phyloP scores from a whole-genome alignment of 2,797 vertebrate species.

The Hyperoplus immaculatus region DNA sequence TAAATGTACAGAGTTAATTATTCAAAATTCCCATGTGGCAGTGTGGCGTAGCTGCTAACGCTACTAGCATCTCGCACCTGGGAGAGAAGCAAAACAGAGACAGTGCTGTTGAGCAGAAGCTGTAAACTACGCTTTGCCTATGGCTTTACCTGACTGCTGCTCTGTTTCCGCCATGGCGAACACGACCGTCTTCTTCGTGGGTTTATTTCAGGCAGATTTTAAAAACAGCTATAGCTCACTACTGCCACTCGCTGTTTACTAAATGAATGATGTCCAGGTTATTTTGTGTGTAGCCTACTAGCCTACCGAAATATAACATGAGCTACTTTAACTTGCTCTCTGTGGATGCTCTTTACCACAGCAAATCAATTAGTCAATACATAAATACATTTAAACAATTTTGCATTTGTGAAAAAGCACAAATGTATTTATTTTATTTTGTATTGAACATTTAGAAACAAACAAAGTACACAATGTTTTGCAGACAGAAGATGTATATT shows the following conservation, averaged over 20 bases:
- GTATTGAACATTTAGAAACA: too few relatives aligned
- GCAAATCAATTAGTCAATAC: neutral
- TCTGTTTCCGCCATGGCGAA: slow-evolving; percentile 84
- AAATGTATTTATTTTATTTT: neutral
- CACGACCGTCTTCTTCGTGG: slow-evolving; percentile 50
- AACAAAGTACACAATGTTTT: too few relatives aligned
- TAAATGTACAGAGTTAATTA: fast-evolving
- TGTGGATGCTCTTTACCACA: neutral
- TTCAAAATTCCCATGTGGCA: fast-evolving
- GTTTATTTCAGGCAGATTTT: neutral
- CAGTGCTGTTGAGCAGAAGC: neutral
- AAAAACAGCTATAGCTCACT: neutral
- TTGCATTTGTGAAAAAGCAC: neutral
- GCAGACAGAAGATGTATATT: too few relatives aligned
- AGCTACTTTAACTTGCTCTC: neutral
- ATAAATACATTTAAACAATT: neutral
- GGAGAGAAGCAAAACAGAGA: neutral
- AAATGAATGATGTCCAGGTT: fast-evolving
- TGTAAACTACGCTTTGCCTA: slow-evolving; percentile 67
- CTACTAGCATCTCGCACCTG: neutral
- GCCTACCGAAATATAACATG: neutral
- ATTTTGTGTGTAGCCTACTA: neutral
- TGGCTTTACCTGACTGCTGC: slow-evolving; percentile 76
- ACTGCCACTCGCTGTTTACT: slow-evolving; percentile 29
- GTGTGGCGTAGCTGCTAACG: fast-evolving